Conservation (phyloP, 2,888 invertebrate genomes). For the Bedellia somnulentella region DNA sequence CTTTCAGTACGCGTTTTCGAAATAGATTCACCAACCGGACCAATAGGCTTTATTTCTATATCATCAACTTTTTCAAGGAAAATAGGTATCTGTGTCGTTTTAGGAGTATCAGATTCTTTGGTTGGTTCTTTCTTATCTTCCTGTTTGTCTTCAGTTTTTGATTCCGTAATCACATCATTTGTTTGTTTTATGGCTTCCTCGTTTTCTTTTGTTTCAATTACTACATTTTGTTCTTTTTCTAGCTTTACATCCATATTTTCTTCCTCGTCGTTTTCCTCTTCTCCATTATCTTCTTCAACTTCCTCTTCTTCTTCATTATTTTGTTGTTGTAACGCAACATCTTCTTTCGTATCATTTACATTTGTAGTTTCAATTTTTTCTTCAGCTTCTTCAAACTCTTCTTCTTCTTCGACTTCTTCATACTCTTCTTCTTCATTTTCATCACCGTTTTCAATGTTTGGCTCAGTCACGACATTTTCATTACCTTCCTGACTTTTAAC, state of each 20-base stretch:
- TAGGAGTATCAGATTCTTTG: neutral
- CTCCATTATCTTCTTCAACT: constrained; percentile 7
- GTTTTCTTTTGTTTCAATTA: constrained; percentile 10
- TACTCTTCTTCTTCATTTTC: constrained; percentile 9
- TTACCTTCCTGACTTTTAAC: constrained; percentile 8
- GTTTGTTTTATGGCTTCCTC: constrained; percentile 9
- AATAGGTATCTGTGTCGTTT: constrained; percentile 36
- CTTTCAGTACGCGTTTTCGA: constrained; percentile 36
- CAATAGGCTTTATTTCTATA: constrained; percentile 49
- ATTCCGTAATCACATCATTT: constrained; percentile 8
- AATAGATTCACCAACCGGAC: constrained; percentile 28
- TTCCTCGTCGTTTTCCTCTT: constrained; percentile 9
- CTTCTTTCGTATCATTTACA: constrained; percentile 3
- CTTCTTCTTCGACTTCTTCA: constrained; percentile 13
- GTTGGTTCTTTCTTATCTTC: neutral
- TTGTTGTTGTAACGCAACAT: constrained; percentile 1
- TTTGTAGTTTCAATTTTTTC: constrained; percentile 7
- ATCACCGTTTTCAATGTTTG: constrained; percentile 8
- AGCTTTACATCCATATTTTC: neutral
- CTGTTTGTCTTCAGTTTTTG: constrained; percentile 1
- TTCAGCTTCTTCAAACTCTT: constrained; percentile 8
- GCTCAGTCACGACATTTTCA: constrained; percentile 11
- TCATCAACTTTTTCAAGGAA: constrained; percentile 49
- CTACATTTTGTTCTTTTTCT: constrained; percentile 8
- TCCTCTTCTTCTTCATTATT: constrained; percentile 8